Percentiles rank a stretch among this genome's conserved stretches.
Conservation (phyloP, 2,797 vertebrate species). For the Salarias fasciatus region DNA sequence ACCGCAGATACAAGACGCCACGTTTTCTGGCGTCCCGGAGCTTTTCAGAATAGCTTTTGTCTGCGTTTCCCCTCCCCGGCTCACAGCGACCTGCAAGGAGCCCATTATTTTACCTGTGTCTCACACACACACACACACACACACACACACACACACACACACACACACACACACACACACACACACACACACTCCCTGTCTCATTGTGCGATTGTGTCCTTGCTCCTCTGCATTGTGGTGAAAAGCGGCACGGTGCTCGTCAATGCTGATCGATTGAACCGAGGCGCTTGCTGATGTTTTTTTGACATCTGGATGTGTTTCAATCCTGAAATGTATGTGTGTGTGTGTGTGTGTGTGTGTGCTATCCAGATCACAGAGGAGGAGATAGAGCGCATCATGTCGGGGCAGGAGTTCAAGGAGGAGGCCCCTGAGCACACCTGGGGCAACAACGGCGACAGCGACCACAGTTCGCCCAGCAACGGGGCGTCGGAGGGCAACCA, state of each 20-base stretch:
- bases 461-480: constrained; percentile 97
- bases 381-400: constrained; percentile 99
- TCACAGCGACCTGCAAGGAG: constrained; percentile 22
- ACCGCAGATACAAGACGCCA: constrained; percentile 25
- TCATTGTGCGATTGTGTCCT: constrained; percentile 56
- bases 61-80: constrained; percentile 11
- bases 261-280: constrained; percentile 43
- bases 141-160: constrained; percentile 10
- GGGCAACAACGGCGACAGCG: constrained; percentile 97
- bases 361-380: constrained; percentile 93
- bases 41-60: constrained; percentile 51
- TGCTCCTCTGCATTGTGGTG: constrained; percentile 55
- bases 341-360: constrained; percentile 15
- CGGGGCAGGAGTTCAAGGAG: constrained; percentile 99
- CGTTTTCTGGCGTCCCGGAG: constrained; percentile 44
- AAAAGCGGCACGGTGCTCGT: constrained; percentile 18
- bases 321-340: too few species aligned
- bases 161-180: constrained; percentile 4
- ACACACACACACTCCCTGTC: constrained; percentile 6
- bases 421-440: constrained; percentile 91
- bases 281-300: constrained; percentile 21
- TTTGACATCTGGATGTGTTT: constrained; percentile 7
- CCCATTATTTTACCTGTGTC: constrained; percentile 47
- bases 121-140: background rate
- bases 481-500: constrained; percentile 97